A percentile compares a stretch with the other conserved stretches of the same genome.
Conservation (phyloP, 2,797 vertebrate genomes). For the Buceros bicornis region DNA sequence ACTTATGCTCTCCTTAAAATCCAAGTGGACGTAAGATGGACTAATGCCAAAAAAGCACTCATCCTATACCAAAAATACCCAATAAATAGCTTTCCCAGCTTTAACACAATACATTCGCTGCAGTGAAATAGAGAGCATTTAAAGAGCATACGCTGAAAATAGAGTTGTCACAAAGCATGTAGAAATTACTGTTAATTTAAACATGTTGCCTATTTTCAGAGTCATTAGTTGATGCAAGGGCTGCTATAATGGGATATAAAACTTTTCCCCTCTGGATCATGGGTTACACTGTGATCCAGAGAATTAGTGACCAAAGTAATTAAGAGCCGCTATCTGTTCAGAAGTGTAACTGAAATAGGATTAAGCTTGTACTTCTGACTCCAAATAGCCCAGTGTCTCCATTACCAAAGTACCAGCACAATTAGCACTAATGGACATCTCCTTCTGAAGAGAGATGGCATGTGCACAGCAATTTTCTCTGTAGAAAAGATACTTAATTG, state of each 20-base stretch:
- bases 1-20: slow-evolving; percentile 5
- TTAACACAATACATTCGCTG: background rate
- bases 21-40: background rate
- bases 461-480: background rate
- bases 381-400: background rate
- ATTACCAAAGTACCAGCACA: slow-evolving; percentile 21
- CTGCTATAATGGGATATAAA: background rate
- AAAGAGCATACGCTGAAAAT: background rate
- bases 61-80: background rate
- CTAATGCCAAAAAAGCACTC: slow-evolving; percentile 34
- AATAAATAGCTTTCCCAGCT: background rate
- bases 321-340: background rate
- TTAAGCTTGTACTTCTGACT: background rate
- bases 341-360: background rate
- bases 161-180: background rate
- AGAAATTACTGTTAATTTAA: background rate
- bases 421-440: slow-evolving; percentile 6
- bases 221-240: background rate
- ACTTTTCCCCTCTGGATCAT: background rate
- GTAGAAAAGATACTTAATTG: background rate
- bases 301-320: slow-evolving; percentile 30
- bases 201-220: background rate
- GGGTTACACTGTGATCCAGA: background rate
- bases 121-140: background rate
- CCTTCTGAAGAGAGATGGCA: background rate